Conservation (phyloP, 2,113 vertebrate species). For the Callaeas wilsoni region DNA sequence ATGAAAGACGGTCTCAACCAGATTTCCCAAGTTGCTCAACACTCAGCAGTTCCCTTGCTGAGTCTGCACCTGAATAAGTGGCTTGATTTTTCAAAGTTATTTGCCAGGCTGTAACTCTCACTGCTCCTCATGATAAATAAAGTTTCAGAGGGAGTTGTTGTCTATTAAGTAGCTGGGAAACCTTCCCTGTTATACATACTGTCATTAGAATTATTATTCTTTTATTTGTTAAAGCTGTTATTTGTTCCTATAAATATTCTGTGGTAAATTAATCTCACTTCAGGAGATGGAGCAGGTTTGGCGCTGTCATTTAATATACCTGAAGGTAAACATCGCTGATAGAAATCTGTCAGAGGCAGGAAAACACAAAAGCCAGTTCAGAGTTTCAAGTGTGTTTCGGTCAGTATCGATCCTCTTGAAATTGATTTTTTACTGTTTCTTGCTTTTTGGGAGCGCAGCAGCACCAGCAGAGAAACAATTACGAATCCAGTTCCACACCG, state of each 20-base stretch:
- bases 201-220: slow-evolving; percentile 42
- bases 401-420: background rate
- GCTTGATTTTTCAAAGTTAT: slow-evolving; percentile 24
- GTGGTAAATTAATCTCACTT: slow-evolving; percentile 33
- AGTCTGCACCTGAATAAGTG: slow-evolving; percentile 49
- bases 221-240: slow-evolving; percentile 45
- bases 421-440: background rate
- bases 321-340: slow-evolving; percentile 31
- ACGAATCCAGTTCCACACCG: background rate
- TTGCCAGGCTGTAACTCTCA: background rate
- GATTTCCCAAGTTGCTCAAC: slow-evolving; percentile 31
- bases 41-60: slow-evolving; percentile 44
- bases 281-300: background rate
- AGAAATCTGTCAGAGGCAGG: slow-evolving; percentile 30
- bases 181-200: background rate
- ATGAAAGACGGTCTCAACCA: slow-evolving; percentile 7
- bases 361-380: background rate
- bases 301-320: background rate
- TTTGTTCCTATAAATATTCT: slow-evolving; percentile 51
- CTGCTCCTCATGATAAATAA: slow-evolving; percentile 35
- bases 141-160: slow-evolving; percentile 18
- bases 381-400: background rate
- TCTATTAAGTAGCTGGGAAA: slow-evolving; percentile 40
- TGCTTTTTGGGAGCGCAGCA: background rate
- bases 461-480: background rate